Percentiles rank a stretch among this genome's conserved stretches.
These are phyloP conservation scores for Pandemis corylana DNA, from an alignment of 2,888 invertebrate genomes.

Conservation along the genomic window DNA sequence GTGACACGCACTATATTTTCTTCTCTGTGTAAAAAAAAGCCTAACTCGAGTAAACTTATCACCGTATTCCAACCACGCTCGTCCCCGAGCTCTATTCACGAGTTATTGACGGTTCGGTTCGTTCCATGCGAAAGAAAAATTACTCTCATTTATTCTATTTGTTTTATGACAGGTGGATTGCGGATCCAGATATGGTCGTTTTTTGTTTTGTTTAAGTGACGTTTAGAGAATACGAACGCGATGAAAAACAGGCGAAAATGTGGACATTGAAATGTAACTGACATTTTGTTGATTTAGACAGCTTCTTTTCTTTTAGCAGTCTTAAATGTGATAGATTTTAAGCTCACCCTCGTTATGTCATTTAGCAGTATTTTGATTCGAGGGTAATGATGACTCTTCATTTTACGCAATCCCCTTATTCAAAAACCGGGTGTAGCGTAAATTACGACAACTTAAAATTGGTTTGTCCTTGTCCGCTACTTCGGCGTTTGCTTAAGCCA, in stretches of 20 bases:
- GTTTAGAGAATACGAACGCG: background rate
- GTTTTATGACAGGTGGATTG: conserved; percentile 37
- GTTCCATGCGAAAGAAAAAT: conserved; percentile 27
- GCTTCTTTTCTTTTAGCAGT: background rate
- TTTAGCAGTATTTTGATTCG: background rate
- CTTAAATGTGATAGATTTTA: background rate
- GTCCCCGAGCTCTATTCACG: conserved; percentile 37
- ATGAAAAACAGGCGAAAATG: background rate
- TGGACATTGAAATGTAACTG: background rate
- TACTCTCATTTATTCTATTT: conserved; percentile 38
- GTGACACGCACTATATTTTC: background rate
- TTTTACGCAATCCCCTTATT: background rate
- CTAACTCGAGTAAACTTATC: conserved; percentile 29
- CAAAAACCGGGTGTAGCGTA: too few relatives aligned
- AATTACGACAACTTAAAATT: too few relatives aligned
- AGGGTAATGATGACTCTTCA: background rate
- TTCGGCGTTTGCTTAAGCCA: too few relatives aligned
- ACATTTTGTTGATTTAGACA: background rate
- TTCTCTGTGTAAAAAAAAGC: background rate
- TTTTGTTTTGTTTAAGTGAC: conserved; percentile 1
- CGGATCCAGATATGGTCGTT: conserved; percentile 3
- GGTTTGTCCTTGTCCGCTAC: too few relatives aligned
- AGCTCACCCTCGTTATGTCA: background rate
- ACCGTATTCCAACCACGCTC: conserved; percentile 38
- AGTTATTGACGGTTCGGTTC: conserved; percentile 33